Evolutionary conservation across 2,888 invertebrate genomes (phyloP).

Genomic region (Lottia gigantea): DNA sequence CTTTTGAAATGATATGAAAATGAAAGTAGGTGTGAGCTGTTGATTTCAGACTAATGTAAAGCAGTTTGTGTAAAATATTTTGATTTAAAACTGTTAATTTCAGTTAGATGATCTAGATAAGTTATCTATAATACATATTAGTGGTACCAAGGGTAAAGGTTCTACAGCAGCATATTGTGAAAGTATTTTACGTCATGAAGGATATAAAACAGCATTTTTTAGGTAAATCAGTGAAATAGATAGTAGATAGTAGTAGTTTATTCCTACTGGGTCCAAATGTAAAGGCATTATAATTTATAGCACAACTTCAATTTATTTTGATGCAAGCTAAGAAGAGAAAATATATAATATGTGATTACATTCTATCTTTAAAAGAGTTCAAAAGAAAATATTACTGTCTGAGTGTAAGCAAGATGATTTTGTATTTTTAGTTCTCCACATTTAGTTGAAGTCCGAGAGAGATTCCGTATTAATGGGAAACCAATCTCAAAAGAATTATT

Average conservation of each 20-base stretch:
- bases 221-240: constrained; percentile 10
- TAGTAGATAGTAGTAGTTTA: too few relatives aligned
- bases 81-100: constrained; percentile 19
- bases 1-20: neutral
- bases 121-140: constrained; percentile 90
- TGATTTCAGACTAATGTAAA: neutral
- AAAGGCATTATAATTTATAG: too few relatives aligned
- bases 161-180: constrained; percentile 95
- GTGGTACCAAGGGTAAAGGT: constrained; percentile 97
- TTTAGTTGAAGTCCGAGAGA: constrained; percentile 88
- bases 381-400: too few relatives aligned
- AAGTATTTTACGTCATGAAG: constrained; percentile 79
- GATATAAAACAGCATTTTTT: constrained; percentile 37
- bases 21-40: neutral
- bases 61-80: neutral
- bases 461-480: constrained; percentile 87
- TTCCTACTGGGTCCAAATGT: too few relatives aligned
- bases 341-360: too few relatives aligned
- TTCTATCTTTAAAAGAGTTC: too few relatives aligned
- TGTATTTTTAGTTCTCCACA: constrained; percentile 85
- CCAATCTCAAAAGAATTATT: constrained; percentile 82
- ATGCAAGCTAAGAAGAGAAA: too few relatives aligned
- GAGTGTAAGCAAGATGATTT: neutral
- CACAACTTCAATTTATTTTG: too few relatives aligned
- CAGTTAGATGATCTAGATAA: constrained; percentile 76